A percentile compares a stretch with the other conserved stretches of the same genome.
Conservation (phyloP, 2,113 vertebrate species). For the Lates calcarifer region DNA sequence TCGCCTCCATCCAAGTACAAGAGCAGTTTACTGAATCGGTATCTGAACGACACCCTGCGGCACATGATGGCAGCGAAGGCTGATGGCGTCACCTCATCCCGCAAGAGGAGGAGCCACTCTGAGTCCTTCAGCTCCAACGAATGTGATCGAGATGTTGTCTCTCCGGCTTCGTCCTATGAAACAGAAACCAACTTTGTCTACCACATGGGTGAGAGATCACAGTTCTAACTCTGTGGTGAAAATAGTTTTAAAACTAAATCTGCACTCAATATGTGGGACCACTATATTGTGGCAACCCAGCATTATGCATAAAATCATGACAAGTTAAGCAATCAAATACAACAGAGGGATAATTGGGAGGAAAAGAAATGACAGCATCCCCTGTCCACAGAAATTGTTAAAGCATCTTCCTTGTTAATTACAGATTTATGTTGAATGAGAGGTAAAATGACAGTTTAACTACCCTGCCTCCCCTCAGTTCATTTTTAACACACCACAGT, state of each 20-base stretch:
- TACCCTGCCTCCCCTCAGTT: constrained; percentile 45
- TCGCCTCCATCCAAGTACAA: constrained; percentile 96
- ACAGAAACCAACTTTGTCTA: constrained; percentile 95
- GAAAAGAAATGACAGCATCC: constrained; percentile 2
- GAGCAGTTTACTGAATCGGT: constrained; percentile 96
- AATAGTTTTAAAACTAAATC: not conserved
- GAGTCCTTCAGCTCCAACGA: constrained; percentile 97
- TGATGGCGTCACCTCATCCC: constrained; percentile 86
- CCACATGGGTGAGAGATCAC: constrained; percentile 89
- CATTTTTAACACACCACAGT: constrained; percentile 60
- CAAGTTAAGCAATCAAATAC: constrained; percentile 5
- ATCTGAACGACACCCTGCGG: constrained; percentile 96
- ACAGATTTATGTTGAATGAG: constrained; percentile 60
- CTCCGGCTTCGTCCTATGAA: constrained; percentile 93
- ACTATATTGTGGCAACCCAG: not conserved
- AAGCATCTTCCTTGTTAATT: constrained; percentile 62
- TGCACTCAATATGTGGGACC: not conserved
- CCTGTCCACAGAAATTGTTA: constrained; percentile 26
- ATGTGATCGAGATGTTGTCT: constrained; percentile 93
- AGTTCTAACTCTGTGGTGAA: not conserved
- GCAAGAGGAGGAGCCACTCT: constrained; percentile 91
- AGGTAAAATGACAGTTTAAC: constrained; percentile 66
- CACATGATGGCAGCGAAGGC: constrained; percentile 91
- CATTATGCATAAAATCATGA: not conserved
- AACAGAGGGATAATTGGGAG: not conserved